A percentile compares a stretch with the other conserved stretches of the same genome.
Evolutionary conservation across 2,797 vertebrate genomes (phyloP).

Genomic region (Sebastes reedi): DNA sequence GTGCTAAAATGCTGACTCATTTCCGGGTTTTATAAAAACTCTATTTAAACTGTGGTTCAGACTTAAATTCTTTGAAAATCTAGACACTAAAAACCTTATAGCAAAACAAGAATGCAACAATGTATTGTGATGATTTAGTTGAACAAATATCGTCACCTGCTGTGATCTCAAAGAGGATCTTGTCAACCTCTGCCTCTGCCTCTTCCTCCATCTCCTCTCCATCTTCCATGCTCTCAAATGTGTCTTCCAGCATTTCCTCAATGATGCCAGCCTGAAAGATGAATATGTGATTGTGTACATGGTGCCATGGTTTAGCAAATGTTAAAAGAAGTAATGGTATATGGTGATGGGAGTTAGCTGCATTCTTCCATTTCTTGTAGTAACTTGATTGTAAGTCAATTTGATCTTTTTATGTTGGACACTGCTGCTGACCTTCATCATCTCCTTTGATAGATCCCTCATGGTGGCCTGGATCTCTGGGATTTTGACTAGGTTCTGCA

Average conservation of each 20-base stretch:
- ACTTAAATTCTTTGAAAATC: not conserved
- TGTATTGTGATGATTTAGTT: not conserved
- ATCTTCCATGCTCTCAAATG: slow-evolving; percentile 96
- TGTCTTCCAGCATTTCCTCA: slow-evolving; percentile 98
- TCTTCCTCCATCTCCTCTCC: slow-evolving; percentile 98
- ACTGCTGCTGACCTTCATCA: slow-evolving; percentile 91
- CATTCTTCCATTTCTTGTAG: not conserved
- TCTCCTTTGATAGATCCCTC: slow-evolving; percentile 97
- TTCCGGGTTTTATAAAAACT: no score
- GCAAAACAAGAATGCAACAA: not conserved
- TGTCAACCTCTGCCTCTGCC: slow-evolving; percentile 95
- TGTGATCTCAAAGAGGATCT: slow-evolving; percentile 97
- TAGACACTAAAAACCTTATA: not conserved
- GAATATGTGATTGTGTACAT: not conserved
- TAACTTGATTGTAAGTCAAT: not conserved
- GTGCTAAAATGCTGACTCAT: no score
- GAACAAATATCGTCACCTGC: slow-evolving; percentile 84
- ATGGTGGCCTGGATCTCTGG: slow-evolving; percentile 98
- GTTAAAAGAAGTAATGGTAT: not conserved
- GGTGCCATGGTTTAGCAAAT: not conserved
- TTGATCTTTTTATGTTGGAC: not conserved
- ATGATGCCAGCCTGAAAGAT: slow-evolving; percentile 87
- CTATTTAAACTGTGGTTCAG: not conserved
- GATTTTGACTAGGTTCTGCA: slow-evolving; percentile 95
- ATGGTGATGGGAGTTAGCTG: not conserved